These are phyloP conservation scores for Naja naja DNA, from an alignment of 2,113 vertebrate genomes.

Conservation along the genomic window DNA sequence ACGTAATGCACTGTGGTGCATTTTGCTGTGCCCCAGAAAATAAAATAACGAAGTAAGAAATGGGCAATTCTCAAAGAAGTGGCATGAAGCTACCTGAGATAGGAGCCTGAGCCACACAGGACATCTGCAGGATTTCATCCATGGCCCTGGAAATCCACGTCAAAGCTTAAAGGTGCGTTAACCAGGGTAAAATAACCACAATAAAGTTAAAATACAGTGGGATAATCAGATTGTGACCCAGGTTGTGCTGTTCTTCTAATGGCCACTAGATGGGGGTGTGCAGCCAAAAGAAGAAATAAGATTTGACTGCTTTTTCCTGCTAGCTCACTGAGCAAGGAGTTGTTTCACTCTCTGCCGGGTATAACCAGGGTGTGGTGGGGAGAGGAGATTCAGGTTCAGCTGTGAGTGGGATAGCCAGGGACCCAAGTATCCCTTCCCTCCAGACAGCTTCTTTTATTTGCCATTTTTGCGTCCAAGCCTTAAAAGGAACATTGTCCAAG, in stretches of 20 bases:
- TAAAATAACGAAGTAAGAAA: background rate
- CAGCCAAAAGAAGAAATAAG: background rate
- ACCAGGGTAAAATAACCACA: background rate
- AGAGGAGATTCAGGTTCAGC: background rate
- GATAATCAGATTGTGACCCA: no score
- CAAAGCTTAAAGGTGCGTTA: background rate
- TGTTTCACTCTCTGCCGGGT: accelerated
- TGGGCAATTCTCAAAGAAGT: background rate
- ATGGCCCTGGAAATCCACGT: background rate
- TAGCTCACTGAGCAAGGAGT: background rate
- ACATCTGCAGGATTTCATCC: background rate
- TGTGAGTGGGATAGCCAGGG: background rate
- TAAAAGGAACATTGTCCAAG: background rate
- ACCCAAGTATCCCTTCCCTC: background rate
- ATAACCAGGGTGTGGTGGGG: background rate
- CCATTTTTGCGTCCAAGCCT: background rate
- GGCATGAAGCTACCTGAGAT: background rate
- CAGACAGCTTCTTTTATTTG: background rate
- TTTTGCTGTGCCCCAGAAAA: background rate
- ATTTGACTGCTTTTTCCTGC: no score
- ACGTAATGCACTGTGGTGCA: background rate
- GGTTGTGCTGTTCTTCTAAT: background rate
- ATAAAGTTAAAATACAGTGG: background rate
- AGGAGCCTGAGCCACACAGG: background rate
- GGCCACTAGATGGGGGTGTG: background rate